Base-by-base conservation (phyloP, 37 sponge, comb jelly and placozoan genomes). In the Tethya wilhelma region DNA sequence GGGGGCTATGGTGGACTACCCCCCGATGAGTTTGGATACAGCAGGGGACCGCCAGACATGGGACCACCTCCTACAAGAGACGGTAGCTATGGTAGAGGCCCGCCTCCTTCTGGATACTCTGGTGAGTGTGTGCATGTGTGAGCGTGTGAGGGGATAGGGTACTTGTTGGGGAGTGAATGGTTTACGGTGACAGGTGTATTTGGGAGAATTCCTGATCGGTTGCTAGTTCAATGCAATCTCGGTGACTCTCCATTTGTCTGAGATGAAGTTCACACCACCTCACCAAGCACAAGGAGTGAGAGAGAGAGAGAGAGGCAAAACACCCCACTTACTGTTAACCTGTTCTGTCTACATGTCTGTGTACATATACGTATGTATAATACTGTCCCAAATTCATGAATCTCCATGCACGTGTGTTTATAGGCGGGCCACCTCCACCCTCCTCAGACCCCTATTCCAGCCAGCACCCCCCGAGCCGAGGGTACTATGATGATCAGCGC, bases 401-500 rank as follows among this genome's bases (percentile, higher is more conserved):
- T 58, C 28, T 28, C 23, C 59, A 58, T 28, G 23, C 5, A 28
- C 34, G 33, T 38, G 28, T 65, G 45, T 56, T n/a, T 44, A 44
- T 33, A 78, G 78, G 78, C 20, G 66, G 64, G 11, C 66, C 66
- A 44, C 63, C 77, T 62, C 33, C 41, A 42, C 38, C 39, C 63
- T 75, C 58, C 8, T 62, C 57, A 30, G 66, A 29, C 8, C 8
- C 2, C 6, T n/a, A 69, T 2, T 40, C 44, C 4, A n/a, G 34
- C 70, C 37, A 4, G 5, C 70, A 43, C 14, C 64, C 64, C 17
- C 64, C 65, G 17, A 36, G 66, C 29, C 53, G 78, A 8, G 23
- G 78, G 23, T 78, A 78, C 66, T 78, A 78, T 65, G 78, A 78
- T 17, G 67, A 78, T 30, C 66, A 17, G 7, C 20, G 37, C 56